Base-by-base conservation (phyloP, 64 coral and sea anemone species). In the Catalaphyllia jardinei region DNA sequence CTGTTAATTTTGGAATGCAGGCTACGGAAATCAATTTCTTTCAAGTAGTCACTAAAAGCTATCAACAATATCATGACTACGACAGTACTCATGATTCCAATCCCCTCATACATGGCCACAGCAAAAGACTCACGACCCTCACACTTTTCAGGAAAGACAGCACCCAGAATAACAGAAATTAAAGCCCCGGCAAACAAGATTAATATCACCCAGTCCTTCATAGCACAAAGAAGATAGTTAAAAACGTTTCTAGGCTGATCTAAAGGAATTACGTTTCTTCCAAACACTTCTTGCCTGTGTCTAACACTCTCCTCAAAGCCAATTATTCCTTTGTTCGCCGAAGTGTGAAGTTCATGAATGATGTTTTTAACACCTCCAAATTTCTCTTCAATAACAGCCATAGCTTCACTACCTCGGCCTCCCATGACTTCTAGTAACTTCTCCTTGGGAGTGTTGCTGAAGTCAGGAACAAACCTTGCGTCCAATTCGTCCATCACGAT, bases 61-160 rank as follows among this genome's bases (percentile, higher is more conserved):
- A 83, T 91, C 29, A 97, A 64, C 69, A 94, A 27, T 64, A 97
- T 84, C 95, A 97, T 93, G 28, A 93, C 67, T 0, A 91, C 60
- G 15, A 90, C 88, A 25, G 90, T 97, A 39, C 42, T 80, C 76
- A 97, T 88, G 38, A 97, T 87, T 62, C 95, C 95, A 25, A 97
- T 90, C 16, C 95, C 95, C 79, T 97, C 95, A 8, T 93, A 89
- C 95, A 92, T 94, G 57, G 89, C 95, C 8, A 93, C 60, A 46
- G 64, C 85, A 38, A 89, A 84, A 29, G 72, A 80, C 6, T 87
- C 27, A 3, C 55, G 54, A 30, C 87, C 95, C 33, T 93, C 63
- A 91, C 95, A 97, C 13, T 86, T 74, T 22, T 93, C 95, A 77
- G 95, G 87, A 71, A 87, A 93, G 28, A 94, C 86, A 20, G 90